Percentiles rank a stretch among this genome's conserved stretches.
phyloP scores from a whole-genome alignment of 64 coral and sea anemone species.

The Stylophora pistillata region DNA sequence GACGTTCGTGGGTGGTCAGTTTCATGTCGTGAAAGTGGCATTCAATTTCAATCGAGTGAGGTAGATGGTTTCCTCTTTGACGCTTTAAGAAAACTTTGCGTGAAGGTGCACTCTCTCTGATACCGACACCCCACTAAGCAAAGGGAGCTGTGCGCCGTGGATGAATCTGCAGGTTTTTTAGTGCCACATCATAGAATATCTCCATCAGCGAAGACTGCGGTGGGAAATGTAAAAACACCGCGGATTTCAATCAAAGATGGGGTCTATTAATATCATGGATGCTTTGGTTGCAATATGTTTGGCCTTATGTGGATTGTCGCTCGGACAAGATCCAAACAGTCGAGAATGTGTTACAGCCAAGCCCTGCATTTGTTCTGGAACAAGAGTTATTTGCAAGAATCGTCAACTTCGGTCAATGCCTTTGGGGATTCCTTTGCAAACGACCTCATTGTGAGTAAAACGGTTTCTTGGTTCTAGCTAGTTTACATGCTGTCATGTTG shows the following conservation, averaged over 20 bases:
- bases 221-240: conserved; percentile 1
- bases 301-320: conserved; percentile 36
- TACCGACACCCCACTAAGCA: neutral
- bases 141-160: conserved; percentile 2
- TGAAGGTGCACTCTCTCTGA: neutral
- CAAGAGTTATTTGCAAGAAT: conserved; percentile 40
- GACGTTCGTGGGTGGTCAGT: conserved; percentile 80
- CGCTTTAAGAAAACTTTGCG: conserved; percentile 39
- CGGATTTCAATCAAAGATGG: conserved; percentile 74
- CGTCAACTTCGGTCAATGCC: conserved; percentile 24
- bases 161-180: neutral
- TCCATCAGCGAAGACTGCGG: neutral
- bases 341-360: conserved; percentile 38
- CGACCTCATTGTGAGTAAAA: conserved; percentile 58
- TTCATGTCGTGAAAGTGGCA: conserved; percentile 65
- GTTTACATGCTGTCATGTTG: neutral
- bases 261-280: conserved; percentile 41
- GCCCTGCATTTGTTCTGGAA: conserved; percentile 48
- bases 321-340: conserved; percentile 8
- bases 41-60: conserved; percentile 56
- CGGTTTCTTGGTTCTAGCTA: neutral
- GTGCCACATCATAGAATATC: neutral
- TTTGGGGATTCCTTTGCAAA: conserved; percentile 56
- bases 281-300: conserved; percentile 36
- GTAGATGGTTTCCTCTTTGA: conserved; percentile 50